Conservation (phyloP, 2,113 vertebrate species). For the Phaethon lepturus region DNA sequence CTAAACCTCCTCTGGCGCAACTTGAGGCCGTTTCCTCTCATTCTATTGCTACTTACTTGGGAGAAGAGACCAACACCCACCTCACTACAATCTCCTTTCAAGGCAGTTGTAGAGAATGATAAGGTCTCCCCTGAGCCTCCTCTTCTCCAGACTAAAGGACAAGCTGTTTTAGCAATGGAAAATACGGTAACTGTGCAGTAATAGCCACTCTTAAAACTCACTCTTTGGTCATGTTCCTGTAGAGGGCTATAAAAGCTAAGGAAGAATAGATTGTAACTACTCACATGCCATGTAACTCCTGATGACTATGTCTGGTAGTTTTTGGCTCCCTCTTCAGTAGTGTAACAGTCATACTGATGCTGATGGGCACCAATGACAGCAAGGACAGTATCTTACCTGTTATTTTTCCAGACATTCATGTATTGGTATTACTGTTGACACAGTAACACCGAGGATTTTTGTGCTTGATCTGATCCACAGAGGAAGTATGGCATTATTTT, state of each 20-base stretch:
- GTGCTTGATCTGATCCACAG: not conserved
- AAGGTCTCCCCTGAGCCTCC: too few species aligned
- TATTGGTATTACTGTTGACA: not conserved
- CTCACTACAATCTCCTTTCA: too few species aligned
- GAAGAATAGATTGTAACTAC: not conserved
- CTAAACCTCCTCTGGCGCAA: too few species aligned
- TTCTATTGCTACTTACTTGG: too few species aligned
- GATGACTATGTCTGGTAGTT: not conserved
- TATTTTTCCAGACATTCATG: not conserved
- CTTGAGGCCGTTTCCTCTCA: too few species aligned
- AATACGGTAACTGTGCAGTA: not conserved
- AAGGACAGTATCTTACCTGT: not conserved
- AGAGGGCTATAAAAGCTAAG: not conserved
- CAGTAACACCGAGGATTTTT: not conserved
- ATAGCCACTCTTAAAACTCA: not conserved
- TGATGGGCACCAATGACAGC: not conserved
- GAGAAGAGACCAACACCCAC: too few species aligned
- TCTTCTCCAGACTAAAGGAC: not conserved
- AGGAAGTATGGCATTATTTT: not conserved
- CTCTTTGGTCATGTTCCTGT: not conserved
- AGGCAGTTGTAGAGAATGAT: too few species aligned
- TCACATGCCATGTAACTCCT: rapidly evolving
- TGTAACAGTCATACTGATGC: not conserved
- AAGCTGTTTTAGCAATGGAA: not conserved
- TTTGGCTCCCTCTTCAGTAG: not conserved